phyloP scores from a whole-genome alignment of 2,797 vertebrate species.

The Odontamblyopus rebecca region DNA sequence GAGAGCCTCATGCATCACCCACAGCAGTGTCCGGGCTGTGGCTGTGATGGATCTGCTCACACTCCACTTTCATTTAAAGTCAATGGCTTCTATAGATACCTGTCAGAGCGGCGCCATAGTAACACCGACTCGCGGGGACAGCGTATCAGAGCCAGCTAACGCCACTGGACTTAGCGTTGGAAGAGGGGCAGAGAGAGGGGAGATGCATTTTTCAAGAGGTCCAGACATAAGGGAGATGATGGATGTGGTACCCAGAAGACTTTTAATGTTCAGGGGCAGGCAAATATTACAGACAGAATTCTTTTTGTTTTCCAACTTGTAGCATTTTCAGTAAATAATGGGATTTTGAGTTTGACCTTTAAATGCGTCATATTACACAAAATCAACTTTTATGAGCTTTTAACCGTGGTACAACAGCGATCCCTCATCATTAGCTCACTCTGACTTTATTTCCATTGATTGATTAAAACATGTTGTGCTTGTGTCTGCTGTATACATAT shows the following conservation, averaged over 20 bases:
- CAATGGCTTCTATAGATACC: slow-evolving; percentile 74
- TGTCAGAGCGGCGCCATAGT: slow-evolving; percentile 60
- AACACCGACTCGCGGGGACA: slow-evolving; percentile 52
- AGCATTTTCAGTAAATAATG: slow-evolving; percentile 18
- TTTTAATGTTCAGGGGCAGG: neutral
- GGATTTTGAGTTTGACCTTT: slow-evolving; percentile 21
- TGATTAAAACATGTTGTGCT: too few relatives aligned
- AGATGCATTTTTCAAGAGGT: slow-evolving; percentile 61
- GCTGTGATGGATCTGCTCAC: slow-evolving; percentile 71
- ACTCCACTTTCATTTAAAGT: slow-evolving; percentile 71
- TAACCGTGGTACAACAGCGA: too few relatives aligned
- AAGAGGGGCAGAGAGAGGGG: slow-evolving; percentile 27
- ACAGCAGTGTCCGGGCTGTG: slow-evolving; percentile 46
- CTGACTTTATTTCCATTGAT: too few relatives aligned
- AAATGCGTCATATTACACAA: neutral
- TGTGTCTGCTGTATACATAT: too few relatives aligned
- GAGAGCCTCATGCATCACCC: slow-evolving; percentile 67
- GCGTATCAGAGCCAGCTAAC: slow-evolving; percentile 25
- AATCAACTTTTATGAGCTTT: too few relatives aligned
- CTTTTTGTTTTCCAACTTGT: slow-evolving; percentile 8
- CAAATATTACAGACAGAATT: too few relatives aligned
- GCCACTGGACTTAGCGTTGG: slow-evolving; percentile 9
- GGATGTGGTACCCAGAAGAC: slow-evolving; percentile 38
- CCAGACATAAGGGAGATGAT: slow-evolving; percentile 48
- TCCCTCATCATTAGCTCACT: too few relatives aligned